Percentiles rank a stretch among this genome's conserved stretches.
Conservation (phyloP, 1,140 invertebrate genomes). For the Leptoteleia sp. region DNA sequence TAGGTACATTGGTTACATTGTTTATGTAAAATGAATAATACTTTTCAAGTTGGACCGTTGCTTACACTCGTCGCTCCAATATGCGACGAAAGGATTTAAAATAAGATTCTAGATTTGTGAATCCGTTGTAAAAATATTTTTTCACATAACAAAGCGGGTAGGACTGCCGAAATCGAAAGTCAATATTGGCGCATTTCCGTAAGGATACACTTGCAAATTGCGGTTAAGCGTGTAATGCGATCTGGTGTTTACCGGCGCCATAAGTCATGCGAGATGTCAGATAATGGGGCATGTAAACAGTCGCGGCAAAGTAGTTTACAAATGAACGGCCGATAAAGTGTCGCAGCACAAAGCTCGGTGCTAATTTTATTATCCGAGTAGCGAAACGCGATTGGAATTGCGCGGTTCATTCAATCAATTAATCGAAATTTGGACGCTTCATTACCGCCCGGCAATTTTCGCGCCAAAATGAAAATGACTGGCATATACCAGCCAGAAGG, state of each 20-base stretch:
- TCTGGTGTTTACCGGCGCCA: constrained; percentile 47
- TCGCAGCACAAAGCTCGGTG: constrained; percentile 18
- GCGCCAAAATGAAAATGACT: no score
- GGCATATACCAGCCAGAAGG: no score
- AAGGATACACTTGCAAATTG: constrained; percentile 46
- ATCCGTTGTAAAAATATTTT: constrained; percentile 8
- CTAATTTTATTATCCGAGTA: constrained; percentile 35
- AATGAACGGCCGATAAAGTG: constrained; percentile 31
- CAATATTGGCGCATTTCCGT: constrained; percentile 22
- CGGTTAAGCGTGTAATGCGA: constrained; percentile 53
- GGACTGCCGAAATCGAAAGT: constrained; percentile 8
- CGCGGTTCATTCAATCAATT: constrained; percentile 37
- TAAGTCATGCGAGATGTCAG: constrained; percentile 71
- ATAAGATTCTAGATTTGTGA: not conserved
- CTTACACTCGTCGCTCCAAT: no score
- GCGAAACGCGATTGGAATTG: not conserved
- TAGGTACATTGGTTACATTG: no score
- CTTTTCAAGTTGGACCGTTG: no score
- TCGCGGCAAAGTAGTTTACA: constrained; percentile 41
- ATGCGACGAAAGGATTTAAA: no score
- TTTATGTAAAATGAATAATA: no score
- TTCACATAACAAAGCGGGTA: constrained; percentile 3
- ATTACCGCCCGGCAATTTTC: not conserved
- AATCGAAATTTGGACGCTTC: not conserved
- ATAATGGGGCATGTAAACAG: constrained; percentile 56